phyloP scores from a whole-genome alignment of 1,140 invertebrate species.

The Ostrea edulis region DNA sequence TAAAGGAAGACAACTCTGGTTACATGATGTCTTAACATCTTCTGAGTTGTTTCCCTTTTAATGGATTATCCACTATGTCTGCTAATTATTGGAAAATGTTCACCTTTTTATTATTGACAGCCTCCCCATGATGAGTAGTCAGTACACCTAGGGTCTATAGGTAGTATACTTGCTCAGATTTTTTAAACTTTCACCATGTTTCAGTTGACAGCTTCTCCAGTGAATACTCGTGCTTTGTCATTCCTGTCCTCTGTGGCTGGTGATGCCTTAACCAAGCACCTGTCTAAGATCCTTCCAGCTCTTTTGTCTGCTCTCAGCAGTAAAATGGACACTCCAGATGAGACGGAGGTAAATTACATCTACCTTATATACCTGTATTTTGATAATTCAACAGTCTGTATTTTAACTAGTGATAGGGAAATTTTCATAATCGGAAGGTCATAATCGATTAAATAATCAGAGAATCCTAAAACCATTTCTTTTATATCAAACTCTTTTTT shows the following conservation, averaged over 20 bases:
- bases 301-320: conserved; percentile 88
- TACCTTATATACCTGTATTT: neutral
- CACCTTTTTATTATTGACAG: conserved; percentile 85
- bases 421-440: too few relatives aligned
- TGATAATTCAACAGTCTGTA: too few relatives aligned
- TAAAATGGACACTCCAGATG: conserved; percentile 81
- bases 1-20: conserved; percentile 5
- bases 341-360: conserved; percentile 67
- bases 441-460: too few relatives aligned
- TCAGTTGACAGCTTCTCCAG: conserved; percentile 89
- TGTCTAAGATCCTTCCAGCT: conserved; percentile 94
- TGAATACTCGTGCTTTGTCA: conserved; percentile 95
- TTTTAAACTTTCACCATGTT: neutral
- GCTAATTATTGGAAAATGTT: neutral
- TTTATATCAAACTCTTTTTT: too few relatives aligned
- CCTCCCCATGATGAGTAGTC: too few relatives aligned
- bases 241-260: conserved; percentile 95
- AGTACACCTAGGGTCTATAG: too few relatives aligned
- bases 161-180: neutral
- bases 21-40: neutral
- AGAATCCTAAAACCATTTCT: too few relatives aligned
- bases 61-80: neutral
- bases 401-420: too few relatives aligned
- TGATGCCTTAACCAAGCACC: conserved; percentile 93
- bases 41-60: neutral